Base-by-base conservation (phyloP, 2,888 invertebrate genomes). In the Stenodera caucasica region DNA sequence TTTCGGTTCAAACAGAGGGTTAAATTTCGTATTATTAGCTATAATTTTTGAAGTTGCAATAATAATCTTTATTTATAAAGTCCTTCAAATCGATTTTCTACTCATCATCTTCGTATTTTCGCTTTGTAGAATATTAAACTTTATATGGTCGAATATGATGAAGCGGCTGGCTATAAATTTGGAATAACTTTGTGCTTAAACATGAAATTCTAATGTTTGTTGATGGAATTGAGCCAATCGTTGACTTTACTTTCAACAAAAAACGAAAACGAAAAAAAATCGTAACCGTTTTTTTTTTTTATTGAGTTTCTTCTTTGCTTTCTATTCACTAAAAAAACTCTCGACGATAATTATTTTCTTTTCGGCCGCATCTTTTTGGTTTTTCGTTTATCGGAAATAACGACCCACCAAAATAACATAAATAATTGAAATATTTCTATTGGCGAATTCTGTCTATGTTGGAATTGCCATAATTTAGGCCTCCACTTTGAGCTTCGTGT, bases 201-300 rank as follows among this genome's bases (percentile, higher is more conserved):
- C 73, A 73, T 73, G 69, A 72, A 65, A 70, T 71, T 71, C 67
- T 68, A 71, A 73, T 73, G 73, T 73, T 73, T 73, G 73, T 72
- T 71, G n/a, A 71, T 66, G 63, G 58, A 68, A 60, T 69, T 68
- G 37, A 66, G 70, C 69, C 72, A 72, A 72, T 72, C 66, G 67
- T 45, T 40, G 40, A 15, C 18, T 40, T 9, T 40, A 11, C 11
- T 9, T 11, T 40, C 11, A 3, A 3, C 1, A 35, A 35, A 14
- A n/a, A 5, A 14, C n/a, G 14, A n/a, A n/a, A 3, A 35, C 14
- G 1, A 40, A 18, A 12, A 45, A 21, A 23, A 45, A n/a, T 11
- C 11, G 23, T 12, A 3, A 1, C 2, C 14, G 7, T 2, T 40
- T n/a, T 2, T 18, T 23, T n/a, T 18, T 23, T 21, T 12, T 45